Conservation (phyloP, 2,113 vertebrate genomes). For the Otus sunia region DNA sequence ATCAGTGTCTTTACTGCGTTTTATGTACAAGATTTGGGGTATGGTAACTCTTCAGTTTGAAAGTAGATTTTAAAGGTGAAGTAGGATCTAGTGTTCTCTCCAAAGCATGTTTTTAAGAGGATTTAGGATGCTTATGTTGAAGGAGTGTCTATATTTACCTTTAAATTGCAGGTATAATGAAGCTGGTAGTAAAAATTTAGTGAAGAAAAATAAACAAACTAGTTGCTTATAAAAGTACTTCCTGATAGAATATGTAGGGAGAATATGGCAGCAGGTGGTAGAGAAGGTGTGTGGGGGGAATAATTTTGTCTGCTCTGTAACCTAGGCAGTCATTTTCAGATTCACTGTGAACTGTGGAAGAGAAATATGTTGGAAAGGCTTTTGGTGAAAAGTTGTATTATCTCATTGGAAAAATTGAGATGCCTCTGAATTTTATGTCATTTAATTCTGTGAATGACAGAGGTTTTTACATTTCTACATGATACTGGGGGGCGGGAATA, state of each 20-base stretch:
- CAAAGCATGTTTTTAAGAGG: not conserved
- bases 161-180: not conserved
- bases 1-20: not conserved
- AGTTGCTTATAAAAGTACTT: not conserved
- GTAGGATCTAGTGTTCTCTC: not conserved
- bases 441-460: not conserved
- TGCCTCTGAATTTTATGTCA: not conserved
- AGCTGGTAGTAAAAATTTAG: not conserved
- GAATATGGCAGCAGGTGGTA: not conserved
- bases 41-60: not conserved
- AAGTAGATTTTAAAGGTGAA: not conserved
- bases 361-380: not conserved
- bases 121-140: not conserved
- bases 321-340: not conserved
- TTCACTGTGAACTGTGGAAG: not conserved
- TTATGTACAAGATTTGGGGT: not conserved
- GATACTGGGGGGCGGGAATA: not conserved
- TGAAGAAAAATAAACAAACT: not conserved
- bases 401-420: not conserved
- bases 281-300: not conserved
- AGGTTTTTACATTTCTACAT: not conserved
- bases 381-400: slow-evolving; percentile 6
- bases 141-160: not conserved
- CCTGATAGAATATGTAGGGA: not conserved
- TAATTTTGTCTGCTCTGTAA: not conserved